phyloP scores from a whole-genome alignment of 2,888 invertebrate species.

The Melinopterus prodromus region DNA sequence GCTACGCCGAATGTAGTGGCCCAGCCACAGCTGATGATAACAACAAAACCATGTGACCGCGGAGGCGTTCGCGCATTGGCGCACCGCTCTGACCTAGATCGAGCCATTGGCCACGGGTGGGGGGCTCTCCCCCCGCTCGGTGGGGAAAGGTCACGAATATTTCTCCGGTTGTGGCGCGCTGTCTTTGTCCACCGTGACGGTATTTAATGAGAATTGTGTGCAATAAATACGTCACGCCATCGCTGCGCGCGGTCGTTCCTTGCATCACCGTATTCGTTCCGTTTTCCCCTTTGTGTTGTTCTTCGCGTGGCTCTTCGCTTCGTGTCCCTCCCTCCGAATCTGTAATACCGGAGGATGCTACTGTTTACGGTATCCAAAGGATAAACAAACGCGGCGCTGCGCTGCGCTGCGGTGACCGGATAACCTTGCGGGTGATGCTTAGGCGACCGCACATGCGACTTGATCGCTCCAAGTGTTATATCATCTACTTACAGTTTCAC shows the following conservation, averaged over 20 bases:
- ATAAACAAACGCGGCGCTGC: not conserved
- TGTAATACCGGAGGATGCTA: not conserved
- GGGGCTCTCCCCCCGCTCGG: slow-evolving; percentile 29
- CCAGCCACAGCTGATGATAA: slow-evolving; percentile 72
- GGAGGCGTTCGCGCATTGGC: slow-evolving; percentile 27
- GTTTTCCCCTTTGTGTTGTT: not conserved
- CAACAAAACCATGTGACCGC: slow-evolving; percentile 73
- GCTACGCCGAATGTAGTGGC: slow-evolving; percentile 51
- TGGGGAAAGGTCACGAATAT: slow-evolving; percentile 56
- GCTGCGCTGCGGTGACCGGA: not conserved
- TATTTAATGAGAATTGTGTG: not conserved
- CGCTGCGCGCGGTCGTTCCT: not conserved
- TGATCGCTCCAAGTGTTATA: not conserved
- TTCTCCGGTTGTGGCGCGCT: not conserved
- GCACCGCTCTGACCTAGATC: slow-evolving; percentile 65
- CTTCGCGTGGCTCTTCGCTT: not conserved
- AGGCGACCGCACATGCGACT: not conserved
- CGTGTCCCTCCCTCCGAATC: not conserved
- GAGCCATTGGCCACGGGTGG: slow-evolving; percentile 59
- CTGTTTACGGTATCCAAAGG: not conserved
- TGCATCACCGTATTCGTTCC: not conserved
- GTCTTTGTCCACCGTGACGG: slow-evolving; percentile 4
- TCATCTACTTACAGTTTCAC: not conserved
- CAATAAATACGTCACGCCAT: not conserved
- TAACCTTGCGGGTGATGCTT: not conserved